Evolutionary conservation across 2,797 vertebrate genomes (phyloP).

Genomic region (Anas bernieri): DNA sequence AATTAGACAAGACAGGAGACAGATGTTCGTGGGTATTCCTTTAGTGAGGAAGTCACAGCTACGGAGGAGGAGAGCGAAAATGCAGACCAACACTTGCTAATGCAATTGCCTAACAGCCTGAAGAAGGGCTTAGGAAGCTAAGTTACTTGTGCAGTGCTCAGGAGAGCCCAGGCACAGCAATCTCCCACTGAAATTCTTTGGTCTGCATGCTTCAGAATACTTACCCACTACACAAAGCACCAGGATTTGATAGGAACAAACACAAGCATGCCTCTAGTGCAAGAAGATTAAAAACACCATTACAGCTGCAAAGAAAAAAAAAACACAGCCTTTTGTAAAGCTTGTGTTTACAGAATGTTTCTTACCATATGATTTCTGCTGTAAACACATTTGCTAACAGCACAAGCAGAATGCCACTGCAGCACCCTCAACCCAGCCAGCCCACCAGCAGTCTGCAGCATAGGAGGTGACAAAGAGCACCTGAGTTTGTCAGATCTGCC

Average conservation of each 20-base stretch:
- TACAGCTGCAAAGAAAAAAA: not conserved
- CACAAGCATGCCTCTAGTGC: not conserved
- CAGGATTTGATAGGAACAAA: not conserved
- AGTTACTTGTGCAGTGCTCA: not conserved
- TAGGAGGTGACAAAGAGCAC: not conserved
- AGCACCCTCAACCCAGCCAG: not conserved
- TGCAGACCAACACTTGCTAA: not conserved
- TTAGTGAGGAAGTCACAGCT: not conserved
- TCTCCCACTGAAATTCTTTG: not conserved
- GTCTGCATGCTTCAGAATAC: not conserved
- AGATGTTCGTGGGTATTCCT: slow-evolving; percentile 54
- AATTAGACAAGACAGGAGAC: slow-evolving; percentile 65
- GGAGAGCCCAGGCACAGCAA: not conserved
- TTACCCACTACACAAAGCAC: not conserved
- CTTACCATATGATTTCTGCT: not conserved
- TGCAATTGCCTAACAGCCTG: not conserved
- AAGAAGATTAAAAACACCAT: not conserved
- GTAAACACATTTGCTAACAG: not conserved
- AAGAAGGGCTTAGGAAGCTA: not conserved
- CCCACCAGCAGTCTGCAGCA: not conserved
- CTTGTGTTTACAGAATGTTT: not conserved
- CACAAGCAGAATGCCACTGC: not conserved
- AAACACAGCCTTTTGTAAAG: not conserved
- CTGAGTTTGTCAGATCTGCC: not conserved
- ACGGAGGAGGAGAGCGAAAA: not conserved